These are phyloP conservation scores for Pterocles orientalis DNA, from an alignment of 2,113 vertebrate species.

Conservation along the genomic window DNA sequence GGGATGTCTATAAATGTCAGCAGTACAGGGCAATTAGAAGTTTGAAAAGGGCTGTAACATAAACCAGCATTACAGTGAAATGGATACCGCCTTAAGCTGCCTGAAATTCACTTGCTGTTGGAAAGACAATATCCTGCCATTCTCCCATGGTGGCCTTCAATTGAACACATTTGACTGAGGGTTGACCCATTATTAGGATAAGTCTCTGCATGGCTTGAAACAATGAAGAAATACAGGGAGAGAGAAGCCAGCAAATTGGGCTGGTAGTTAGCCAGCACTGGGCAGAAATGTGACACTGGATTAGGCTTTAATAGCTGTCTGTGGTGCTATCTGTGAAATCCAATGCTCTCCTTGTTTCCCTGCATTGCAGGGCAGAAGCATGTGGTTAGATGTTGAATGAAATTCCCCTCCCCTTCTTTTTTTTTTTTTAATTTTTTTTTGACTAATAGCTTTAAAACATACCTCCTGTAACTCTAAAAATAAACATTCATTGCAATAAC, in stretches of 20 bases:
- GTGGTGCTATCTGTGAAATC: conserved; percentile 73
- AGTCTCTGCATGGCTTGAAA: conserved; percentile 77
- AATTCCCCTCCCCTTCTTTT: not conserved
- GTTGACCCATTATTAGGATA: conserved; percentile 82
- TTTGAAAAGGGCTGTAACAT: conserved; percentile 87
- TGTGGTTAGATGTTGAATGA: conserved; percentile 20
- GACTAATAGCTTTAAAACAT: conserved; percentile 1
- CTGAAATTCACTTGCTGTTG: conserved; percentile 85
- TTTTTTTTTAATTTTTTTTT: not conserved
- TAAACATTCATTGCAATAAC: not conserved
- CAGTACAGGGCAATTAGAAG: conserved; percentile 84
- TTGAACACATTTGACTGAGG: conserved; percentile 81
- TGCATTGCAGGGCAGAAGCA: conserved; percentile 38
- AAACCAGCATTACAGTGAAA: conserved; percentile 86
- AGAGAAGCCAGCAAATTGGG: conserved; percentile 76
- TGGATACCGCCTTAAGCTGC: conserved; percentile 83
- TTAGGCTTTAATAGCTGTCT: conserved; percentile 78
- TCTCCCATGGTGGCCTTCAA: conserved; percentile 86
- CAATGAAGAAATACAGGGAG: conserved; percentile 77
- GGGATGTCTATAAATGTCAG: conserved; percentile 87
- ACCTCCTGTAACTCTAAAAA: conserved; percentile 24
- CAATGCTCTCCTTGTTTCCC: conserved; percentile 60
- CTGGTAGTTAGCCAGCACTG: conserved; percentile 70
- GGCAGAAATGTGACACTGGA: conserved; percentile 78
- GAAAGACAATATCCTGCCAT: conserved; percentile 87